phyloP scores from a whole-genome alignment of 1,140 invertebrate genomes.

The Marisa cornuarietis region DNA sequence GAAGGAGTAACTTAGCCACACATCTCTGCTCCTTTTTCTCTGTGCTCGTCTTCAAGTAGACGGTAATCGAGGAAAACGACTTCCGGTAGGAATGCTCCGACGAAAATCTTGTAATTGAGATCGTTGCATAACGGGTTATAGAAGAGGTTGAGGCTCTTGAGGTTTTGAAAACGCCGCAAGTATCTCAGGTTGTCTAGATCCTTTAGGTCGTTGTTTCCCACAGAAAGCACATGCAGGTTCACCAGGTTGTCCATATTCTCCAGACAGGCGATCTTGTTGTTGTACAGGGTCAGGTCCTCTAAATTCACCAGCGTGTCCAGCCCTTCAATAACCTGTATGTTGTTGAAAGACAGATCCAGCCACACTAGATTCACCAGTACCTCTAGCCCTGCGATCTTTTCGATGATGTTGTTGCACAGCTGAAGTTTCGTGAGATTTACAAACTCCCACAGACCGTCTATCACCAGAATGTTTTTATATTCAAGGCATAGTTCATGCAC shows the following conservation, averaged over 20 bases:
- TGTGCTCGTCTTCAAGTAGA: conserved; percentile 71
- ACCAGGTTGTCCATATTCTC: conserved; percentile 64
- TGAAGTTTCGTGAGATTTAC: conserved; percentile 62
- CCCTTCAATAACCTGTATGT: conserved; percentile 67
- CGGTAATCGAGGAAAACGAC: conserved; percentile 84
- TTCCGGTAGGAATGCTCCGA: conserved; percentile 78
- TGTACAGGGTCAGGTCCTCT: conserved; percentile 65
- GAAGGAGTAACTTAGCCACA: too few relatives aligned
- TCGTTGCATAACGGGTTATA: conserved; percentile 78
- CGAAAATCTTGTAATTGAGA: conserved; percentile 72
- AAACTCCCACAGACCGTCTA: conserved; percentile 67
- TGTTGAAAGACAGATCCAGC: conserved; percentile 68
- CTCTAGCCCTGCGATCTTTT: conserved; percentile 66
- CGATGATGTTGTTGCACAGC: conserved; percentile 67
- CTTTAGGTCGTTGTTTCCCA: conserved; percentile 82
- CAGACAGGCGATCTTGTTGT: conserved; percentile 64
- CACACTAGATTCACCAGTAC: conserved; percentile 61
- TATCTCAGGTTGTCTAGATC: conserved; percentile 81
- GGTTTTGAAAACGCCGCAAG: conserved; percentile 76
- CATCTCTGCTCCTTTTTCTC: conserved; percentile 37
- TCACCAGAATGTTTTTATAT: conserved; percentile 66
- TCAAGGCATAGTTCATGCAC: conserved; percentile 60
- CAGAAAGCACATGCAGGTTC: conserved; percentile 82
- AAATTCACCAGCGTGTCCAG: conserved; percentile 64
- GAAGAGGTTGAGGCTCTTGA: conserved; percentile 82